Evolutionary conservation across 2,888 invertebrate genomes (phyloP), one percentile per base, ranked within the genome.

Genomic region (Ommatoiulus sabulosus): DNA sequence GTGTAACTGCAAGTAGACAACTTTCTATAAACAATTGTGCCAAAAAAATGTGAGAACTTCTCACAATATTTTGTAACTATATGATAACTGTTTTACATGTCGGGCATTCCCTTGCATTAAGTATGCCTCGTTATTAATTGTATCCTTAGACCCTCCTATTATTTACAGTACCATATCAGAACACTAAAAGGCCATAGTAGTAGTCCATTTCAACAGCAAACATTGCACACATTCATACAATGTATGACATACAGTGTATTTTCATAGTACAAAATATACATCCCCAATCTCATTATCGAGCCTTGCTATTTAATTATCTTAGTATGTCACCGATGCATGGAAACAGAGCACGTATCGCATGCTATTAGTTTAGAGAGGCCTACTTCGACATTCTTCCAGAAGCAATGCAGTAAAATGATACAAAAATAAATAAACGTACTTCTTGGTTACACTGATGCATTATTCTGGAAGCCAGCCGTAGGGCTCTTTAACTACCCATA

Each of bases 381-480:
- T 80, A 80, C 8, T 15, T 35, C 35, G 15, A 35, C 35, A 80
- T 12, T 12, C 35, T 80, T 80, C 80, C 80, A 80, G 80, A 80
- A 80, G 12, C 5, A 80, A 80, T 80, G 80, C 35, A 80, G 63
- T 24, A 43, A 24, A 20, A 5, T 35, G 35, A 35, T 35, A 35
- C 35, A 35, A 35, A 35, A 35, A 35, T 1, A 35, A 35, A 35
- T 52, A 57, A 57, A 12, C 17, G 5, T 8, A 3, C 57, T 57
- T 57, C 57, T n/a, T 57, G 57, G n/a, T n/a, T 57, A n/a, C 10
- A n/a, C 12, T n/a, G n/a, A 57, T 35, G 80, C 80, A 80, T 80
- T 80, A 43, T 80, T 80, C 80, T 80, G 80, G 80, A 80, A 80
- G 80, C 35, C 35, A 12, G 80, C 15, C 12, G 80, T 72, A 72